Evolutionary conservation across 2,113 vertebrate genomes (phyloP).

Genomic region (Cavia aperea): DNA sequence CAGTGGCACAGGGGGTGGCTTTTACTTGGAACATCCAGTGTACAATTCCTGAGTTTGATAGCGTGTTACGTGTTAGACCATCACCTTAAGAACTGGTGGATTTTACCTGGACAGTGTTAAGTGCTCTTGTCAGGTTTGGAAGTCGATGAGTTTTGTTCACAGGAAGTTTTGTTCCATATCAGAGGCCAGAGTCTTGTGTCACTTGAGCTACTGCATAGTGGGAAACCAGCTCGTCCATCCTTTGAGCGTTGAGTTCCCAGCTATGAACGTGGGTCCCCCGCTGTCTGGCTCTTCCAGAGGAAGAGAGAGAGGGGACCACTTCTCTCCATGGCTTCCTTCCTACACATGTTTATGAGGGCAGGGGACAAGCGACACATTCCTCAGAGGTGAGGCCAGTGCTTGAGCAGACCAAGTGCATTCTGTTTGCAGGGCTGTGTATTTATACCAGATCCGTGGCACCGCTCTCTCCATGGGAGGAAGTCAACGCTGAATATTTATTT

Average conservation of each 20-base stretch:
- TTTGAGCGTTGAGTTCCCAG: background rate
- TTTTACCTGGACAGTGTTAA: too few species aligned
- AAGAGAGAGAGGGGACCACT: background rate
- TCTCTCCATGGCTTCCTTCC: background rate
- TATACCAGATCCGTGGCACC: slow-evolving; percentile 56
- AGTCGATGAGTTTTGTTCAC: background rate
- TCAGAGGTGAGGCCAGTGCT: background rate
- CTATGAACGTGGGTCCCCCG: too few species aligned
- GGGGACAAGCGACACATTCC: background rate
- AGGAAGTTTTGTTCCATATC: background rate
- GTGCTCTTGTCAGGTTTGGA: background rate
- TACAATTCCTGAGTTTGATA: background rate
- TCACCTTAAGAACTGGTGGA: background rate
- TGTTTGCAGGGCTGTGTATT: slow-evolving; percentile 55
- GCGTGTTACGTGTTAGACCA: fast-evolving
- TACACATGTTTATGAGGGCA: fast-evolving
- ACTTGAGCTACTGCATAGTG: background rate
- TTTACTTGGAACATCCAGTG: too few species aligned
- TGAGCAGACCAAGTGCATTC: slow-evolving; percentile 38
- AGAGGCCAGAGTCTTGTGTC: background rate
- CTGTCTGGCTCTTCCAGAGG: background rate
- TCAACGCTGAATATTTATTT: slow-evolving; percentile 77
- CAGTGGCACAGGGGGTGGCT: fast-evolving
- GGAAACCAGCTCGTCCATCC: fast-evolving
- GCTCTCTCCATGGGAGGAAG: slow-evolving; percentile 70